Conservation (phyloP, 37 sponge, comb jelly and placozoan species). For the Tethya wilhelma region DNA sequence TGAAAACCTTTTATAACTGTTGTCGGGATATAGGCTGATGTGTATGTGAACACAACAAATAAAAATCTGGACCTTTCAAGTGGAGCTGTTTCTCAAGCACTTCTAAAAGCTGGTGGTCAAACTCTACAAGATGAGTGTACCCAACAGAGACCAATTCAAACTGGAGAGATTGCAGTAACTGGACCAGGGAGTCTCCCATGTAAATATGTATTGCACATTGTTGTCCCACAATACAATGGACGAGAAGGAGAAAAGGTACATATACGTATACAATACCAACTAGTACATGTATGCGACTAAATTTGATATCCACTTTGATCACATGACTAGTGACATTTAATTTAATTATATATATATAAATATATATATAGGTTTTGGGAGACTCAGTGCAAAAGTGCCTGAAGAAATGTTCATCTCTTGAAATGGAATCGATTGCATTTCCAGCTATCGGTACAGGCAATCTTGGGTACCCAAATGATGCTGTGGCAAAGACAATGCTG, state of each 20-base stretch:
- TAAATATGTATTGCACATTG: constrained; percentile 53
- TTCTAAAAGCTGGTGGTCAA: constrained; percentile 62
- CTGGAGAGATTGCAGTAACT: constrained; percentile 62
- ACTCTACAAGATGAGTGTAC: constrained; percentile 60
- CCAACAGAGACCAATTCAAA: constrained; percentile 20
- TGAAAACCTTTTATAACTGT: too few species aligned
- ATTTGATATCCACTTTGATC: too few species aligned
- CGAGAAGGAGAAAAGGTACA: constrained; percentile 46
- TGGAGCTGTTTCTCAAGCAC: constrained; percentile 43
- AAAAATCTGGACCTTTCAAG: constrained; percentile 26
- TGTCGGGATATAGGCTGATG: constrained; percentile 83
- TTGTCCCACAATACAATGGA: constrained; percentile 37
- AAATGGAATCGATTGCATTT: constrained; percentile 45
- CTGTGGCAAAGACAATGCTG: constrained; percentile 38
- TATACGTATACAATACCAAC: too few species aligned
- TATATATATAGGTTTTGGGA: constrained; percentile 22
- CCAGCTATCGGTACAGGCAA: constrained; percentile 76
- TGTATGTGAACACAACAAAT: constrained; percentile 68
- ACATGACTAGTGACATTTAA: not conserved
- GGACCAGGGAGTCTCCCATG: constrained; percentile 42
- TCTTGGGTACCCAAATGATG: constrained; percentile 44
- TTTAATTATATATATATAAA: not conserved
- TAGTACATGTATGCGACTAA: too few species aligned
- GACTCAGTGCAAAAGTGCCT: constrained; percentile 33
- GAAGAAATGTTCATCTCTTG: constrained; percentile 13